Evolutionary conservation across 2,113 vertebrate genomes (phyloP).

Genomic region (Microtus ochrogaster): DNA sequence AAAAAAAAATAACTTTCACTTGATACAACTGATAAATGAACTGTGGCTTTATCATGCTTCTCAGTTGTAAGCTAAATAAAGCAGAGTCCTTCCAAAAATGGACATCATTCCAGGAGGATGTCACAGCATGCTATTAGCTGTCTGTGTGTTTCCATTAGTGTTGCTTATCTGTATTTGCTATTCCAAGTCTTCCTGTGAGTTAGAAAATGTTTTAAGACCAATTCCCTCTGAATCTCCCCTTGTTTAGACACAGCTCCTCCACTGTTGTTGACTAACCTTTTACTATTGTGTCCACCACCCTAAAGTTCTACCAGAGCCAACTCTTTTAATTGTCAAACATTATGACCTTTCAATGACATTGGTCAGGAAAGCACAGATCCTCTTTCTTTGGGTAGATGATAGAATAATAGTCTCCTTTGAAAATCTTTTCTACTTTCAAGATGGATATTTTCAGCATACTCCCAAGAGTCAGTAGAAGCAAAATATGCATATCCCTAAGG

Average conservation of each 20-base stretch:
- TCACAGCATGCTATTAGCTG: background rate
- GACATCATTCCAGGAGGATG: background rate
- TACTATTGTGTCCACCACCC: background rate
- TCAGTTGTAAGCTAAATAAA: slow-evolving; percentile 30
- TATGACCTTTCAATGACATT: background rate
- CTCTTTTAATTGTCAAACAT: background rate
- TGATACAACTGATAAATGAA: slow-evolving; percentile 34
- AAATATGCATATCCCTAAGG: background rate
- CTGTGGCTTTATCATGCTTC: background rate
- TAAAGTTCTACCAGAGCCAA: background rate
- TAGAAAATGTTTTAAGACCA: slow-evolving; percentile 37
- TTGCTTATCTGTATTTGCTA: slow-evolving; percentile 48
- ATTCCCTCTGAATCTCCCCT: background rate
- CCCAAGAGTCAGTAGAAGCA: background rate
- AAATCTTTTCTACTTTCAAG: background rate
- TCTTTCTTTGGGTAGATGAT: background rate
- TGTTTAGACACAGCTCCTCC: background rate
- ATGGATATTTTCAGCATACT: background rate
- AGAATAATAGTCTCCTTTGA: background rate
- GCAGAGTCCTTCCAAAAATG: slow-evolving; percentile 1
- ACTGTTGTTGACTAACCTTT: background rate
- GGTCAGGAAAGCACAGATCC: background rate
- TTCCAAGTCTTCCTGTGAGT: background rate
- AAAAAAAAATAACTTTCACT: background rate
- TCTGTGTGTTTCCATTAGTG: background rate